Conservation (phyloP, 1,140 invertebrate species). For the Coptotermes formosanus region DNA sequence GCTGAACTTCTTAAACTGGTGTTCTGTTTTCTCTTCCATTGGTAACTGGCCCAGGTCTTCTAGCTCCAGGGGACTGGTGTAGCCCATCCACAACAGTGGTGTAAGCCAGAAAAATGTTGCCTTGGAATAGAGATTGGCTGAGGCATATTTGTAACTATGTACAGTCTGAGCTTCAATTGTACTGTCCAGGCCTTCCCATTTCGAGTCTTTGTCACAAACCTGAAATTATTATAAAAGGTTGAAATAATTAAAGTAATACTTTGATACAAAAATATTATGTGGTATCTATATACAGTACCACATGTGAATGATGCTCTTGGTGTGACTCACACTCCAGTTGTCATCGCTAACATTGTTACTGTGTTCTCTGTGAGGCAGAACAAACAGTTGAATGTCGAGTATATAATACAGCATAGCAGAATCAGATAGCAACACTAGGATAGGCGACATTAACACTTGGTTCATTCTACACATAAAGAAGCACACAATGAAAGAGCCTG, state of each 20-base stretch:
- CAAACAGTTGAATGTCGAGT: too few relatives aligned
- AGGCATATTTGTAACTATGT: constrained; percentile 52
- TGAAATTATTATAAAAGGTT: background rate
- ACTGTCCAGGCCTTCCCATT: background rate
- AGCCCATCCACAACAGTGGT: constrained; percentile 64
- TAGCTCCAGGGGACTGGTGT: constrained; percentile 61
- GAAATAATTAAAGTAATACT: too few relatives aligned
- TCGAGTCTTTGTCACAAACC: background rate
- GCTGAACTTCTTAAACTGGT: constrained; percentile 56
- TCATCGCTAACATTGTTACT: too few relatives aligned
- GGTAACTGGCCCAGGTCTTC: constrained; percentile 70
- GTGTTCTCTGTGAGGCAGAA: too few relatives aligned
- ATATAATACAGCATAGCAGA: too few relatives aligned
- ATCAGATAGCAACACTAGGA: too few relatives aligned
- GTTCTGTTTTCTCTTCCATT: constrained; percentile 56
- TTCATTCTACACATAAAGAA: too few relatives aligned
- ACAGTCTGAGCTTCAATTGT: background rate
- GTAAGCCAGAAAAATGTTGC: constrained; percentile 77
- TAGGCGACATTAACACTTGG: too few relatives aligned
- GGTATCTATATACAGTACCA: background rate
- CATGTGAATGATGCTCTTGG: too few relatives aligned
- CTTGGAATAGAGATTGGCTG: constrained; percentile 66
- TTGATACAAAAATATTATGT: background rate
- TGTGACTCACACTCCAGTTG: too few relatives aligned
- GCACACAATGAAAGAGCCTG: too few relatives aligned